Conservation (phyloP, 2,797 vertebrate genomes). For the Platalea minor region DNA sequence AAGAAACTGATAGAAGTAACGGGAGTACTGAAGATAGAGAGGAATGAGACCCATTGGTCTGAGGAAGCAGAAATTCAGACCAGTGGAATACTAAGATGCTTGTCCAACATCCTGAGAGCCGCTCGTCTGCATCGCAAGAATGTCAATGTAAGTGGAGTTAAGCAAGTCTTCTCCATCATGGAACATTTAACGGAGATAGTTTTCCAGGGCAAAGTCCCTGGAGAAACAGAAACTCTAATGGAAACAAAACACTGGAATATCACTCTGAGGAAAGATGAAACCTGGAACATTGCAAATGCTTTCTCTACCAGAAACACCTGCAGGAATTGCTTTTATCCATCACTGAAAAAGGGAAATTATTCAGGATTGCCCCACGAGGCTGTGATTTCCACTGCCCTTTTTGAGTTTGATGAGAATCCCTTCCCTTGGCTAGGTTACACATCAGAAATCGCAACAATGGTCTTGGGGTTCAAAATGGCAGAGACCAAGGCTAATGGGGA, state of each 20-base stretch:
- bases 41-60: neutral
- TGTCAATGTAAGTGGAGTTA: neutral
- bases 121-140: neutral
- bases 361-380: neutral
- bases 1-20: slow-evolving; percentile 47
- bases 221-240: slow-evolving; percentile 56
- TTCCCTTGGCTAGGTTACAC: slow-evolving; percentile 69
- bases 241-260: slow-evolving; percentile 54
- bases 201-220: slow-evolving; percentile 64
- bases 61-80: slow-evolving; percentile 64
- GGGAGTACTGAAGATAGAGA: neutral
- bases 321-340: slow-evolving; percentile 52
- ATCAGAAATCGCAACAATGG: neutral
- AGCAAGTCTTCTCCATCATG: slow-evolving; percentile 30
- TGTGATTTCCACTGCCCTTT: slow-evolving; percentile 56
- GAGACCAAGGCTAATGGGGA: neutral
- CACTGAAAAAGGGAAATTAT: neutral
- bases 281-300: neutral
- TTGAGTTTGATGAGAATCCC: slow-evolving; percentile 68
- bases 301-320: neutral
- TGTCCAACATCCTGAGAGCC: slow-evolving; percentile 66
- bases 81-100: slow-evolving; percentile 58
- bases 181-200: slow-evolving; percentile 57
- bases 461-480: slow-evolving; percentile 66
- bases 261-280: slow-evolving; percentile 62